Evolutionary conservation across 2,113 vertebrate genomes (phyloP), one percentile per base, ranked within the genome.

Genomic region (Anas platyrhynchos): DNA sequence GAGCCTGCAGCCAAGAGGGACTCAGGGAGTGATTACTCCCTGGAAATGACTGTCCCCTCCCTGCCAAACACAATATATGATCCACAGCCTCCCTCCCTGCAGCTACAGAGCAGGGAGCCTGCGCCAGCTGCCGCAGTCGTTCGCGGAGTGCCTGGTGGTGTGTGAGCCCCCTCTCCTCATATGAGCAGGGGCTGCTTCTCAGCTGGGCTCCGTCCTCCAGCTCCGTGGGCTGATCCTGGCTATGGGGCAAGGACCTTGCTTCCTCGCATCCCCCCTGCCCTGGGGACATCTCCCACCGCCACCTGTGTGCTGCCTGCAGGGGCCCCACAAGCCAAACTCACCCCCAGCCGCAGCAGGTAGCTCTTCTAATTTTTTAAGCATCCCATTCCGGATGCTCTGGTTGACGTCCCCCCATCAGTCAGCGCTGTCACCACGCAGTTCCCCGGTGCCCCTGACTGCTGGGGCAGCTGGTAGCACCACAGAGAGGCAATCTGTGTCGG

Each of bases 1-100:
- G 66, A 86, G 38, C 61, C 46, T 79, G 80, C 58, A 88, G 86
- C 86, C 84, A 83, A 93, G 79, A 41, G 16, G 56, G 73, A 82
- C 74, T 92, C 13, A 27, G 52, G 50, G 67, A 88, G 46, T 31
- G 55, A 90, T 89, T 91, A 67, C 32, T 88, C 50, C n/a, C 32
- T 74, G 73, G 76, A 94, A 94, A 92, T 74, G 18, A 82, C 38
- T 74, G 26, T 83, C 41, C 68, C 27, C 31, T 79, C 59, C 87
- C 71, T 94, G 89, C 81, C 62, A 87, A 87, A 68, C 67, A 36
- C 46, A 63, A 46, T 78, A 65, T 26, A 21, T 16, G 46, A 86
- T 91, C 50, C 16, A 2, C 71, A 34, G 36, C 34, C 66, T 88
- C 44, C 41, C 36, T 62, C 50, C 75, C 56, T 66, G 52, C 46